Percentiles rank a stretch among this genome's conserved stretches.
These are phyloP conservation scores for Rhipidura dahli DNA, from an alignment of 2,113 vertebrate species.

Conservation along the genomic window DNA sequence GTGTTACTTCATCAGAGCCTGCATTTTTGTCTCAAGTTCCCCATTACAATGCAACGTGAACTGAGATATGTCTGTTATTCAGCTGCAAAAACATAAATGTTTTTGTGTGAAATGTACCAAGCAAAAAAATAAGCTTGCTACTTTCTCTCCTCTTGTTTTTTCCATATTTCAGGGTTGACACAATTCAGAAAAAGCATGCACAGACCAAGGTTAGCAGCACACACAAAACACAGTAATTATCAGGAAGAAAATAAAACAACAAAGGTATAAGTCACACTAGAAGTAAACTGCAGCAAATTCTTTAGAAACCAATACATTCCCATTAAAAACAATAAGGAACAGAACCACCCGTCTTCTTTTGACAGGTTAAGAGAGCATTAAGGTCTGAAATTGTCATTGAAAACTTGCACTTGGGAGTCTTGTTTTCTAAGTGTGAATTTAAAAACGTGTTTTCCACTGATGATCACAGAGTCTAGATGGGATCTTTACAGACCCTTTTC, in stretches of 20 bases:
- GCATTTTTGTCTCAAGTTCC: neutral
- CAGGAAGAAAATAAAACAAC: neutral
- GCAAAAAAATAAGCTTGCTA: neutral
- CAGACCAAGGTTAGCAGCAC: neutral
- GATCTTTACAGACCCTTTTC: neutral
- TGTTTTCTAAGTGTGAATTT: neutral
- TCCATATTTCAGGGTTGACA: neutral
- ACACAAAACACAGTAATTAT: neutral
- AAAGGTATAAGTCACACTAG: neutral
- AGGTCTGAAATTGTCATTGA: neutral
- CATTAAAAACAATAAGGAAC: neutral
- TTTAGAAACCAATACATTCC: neutral
- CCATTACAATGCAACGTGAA: neutral
- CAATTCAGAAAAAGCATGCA: neutral
- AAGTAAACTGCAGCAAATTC: neutral
- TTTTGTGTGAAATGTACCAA: neutral
- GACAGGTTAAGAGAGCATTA: neutral
- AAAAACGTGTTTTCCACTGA: neutral
- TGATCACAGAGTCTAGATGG: neutral
- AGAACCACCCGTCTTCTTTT: neutral
- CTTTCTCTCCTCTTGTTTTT: neutral
- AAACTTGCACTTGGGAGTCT: neutral
- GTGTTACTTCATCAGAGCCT: neutral
- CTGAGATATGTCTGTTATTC: neutral
- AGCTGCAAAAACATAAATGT: neutral